Percentiles rank a stretch among this genome's conserved stretches.
These are phyloP conservation scores for Craniophora ligustri DNA, from an alignment of 2,888 invertebrate species.

Conservation along the genomic window DNA sequence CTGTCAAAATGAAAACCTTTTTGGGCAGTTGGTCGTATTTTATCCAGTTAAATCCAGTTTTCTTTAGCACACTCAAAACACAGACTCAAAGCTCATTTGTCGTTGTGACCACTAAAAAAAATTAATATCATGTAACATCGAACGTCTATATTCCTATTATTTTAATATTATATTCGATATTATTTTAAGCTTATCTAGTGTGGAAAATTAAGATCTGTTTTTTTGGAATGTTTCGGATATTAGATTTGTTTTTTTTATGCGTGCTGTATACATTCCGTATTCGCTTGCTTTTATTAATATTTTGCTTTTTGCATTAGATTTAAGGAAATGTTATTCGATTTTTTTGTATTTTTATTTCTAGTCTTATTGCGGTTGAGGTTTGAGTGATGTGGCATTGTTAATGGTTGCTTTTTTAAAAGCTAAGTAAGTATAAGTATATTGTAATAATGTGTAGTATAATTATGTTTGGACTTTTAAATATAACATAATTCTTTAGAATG, in stretches of 20 bases:
- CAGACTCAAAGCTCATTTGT: too few species aligned
- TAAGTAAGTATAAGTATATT: too few species aligned
- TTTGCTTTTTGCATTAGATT: slow-evolving; percentile 22
- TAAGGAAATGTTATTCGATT: slow-evolving; percentile 26
- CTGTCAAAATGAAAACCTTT: too few species aligned
- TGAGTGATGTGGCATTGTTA: slow-evolving; percentile 1
- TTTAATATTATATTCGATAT: slow-evolving; percentile 7
- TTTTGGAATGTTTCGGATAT: slow-evolving; percentile 23
- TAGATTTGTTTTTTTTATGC: slow-evolving; percentile 9
- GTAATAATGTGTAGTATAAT: too few species aligned
- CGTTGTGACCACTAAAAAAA: too few species aligned
- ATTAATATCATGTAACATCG: slow-evolving; percentile 7
- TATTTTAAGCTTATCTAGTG: slow-evolving; percentile 23
- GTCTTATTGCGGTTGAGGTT: slow-evolving; percentile 17
- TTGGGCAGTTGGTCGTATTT: too few species aligned
- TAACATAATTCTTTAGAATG: too few species aligned
- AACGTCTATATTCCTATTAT: slow-evolving; percentile 16
- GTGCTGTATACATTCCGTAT: slow-evolving; percentile 47
- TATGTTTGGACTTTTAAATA: too few species aligned
- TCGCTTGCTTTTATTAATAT: slow-evolving; percentile 40
- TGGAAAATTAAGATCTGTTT: slow-evolving; percentile 30
- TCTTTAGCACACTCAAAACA: too few species aligned
- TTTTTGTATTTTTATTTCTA: slow-evolving; percentile 38
- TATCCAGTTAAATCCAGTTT: too few species aligned
- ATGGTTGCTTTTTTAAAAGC: too few species aligned